These are phyloP conservation scores for Asobara japonica DNA, from an alignment of 1,140 invertebrate species.

Conservation along the genomic window DNA sequence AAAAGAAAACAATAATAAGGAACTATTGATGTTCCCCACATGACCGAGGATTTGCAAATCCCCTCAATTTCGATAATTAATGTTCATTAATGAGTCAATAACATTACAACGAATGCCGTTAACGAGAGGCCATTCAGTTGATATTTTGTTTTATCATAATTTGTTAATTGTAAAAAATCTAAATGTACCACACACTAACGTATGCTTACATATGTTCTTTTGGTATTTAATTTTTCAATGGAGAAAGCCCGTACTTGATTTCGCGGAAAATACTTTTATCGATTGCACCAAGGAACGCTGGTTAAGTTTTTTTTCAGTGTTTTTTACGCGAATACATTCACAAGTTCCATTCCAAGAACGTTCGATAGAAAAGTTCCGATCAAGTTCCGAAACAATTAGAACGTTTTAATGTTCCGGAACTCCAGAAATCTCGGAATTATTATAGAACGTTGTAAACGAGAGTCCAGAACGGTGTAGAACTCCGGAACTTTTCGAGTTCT, in stretches of 20 bases:
- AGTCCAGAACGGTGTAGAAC: too few species aligned
- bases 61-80: constrained; percentile 31
- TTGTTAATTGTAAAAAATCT: constrained; percentile 56
- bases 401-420: too few species aligned
- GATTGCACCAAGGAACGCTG: not conserved
- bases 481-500: too few species aligned
- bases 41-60: constrained; percentile 17
- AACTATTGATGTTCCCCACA: not conserved
- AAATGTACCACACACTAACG: constrained; percentile 45
- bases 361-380: too few species aligned
- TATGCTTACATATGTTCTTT: constrained; percentile 23
- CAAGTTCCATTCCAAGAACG: too few species aligned
- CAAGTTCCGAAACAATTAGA: too few species aligned
- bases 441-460: too few species aligned
- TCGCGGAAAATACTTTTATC: constrained; percentile 7
- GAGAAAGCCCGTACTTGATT: not conserved
- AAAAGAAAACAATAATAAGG: constrained; percentile 16
- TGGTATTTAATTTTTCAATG: not conserved
- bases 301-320: not conserved
- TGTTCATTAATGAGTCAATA: constrained; percentile 35
- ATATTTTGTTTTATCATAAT: constrained; percentile 40
- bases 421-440: too few species aligned
- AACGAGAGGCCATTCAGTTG: constrained; percentile 27
- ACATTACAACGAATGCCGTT: constrained; percentile 35
- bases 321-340: too few species aligned